These are phyloP conservation scores for Drosophila meridiana DNA, from an alignment of 2,888 invertebrate genomes.

Conservation along the genomic window DNA sequence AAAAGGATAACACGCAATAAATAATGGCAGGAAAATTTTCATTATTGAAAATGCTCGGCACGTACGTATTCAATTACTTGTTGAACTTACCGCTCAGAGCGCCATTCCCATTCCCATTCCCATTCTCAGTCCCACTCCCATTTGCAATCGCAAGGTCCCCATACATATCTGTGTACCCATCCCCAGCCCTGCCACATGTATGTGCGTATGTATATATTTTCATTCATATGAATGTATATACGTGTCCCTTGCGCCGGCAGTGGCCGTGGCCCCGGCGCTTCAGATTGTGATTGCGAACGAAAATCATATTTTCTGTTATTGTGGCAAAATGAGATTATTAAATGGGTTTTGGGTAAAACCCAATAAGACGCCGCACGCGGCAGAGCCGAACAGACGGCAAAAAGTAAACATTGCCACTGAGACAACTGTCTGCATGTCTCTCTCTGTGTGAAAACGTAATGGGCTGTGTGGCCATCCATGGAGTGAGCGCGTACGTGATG, in stretches of 20 bases:
- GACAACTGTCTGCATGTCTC: slow-evolving; percentile 63
- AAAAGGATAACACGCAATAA: slow-evolving; percentile 81
- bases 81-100: slow-evolving; percentile 75
- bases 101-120: slow-evolving; percentile 21
- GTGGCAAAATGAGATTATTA: slow-evolving; percentile 81
- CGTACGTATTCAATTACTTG: slow-evolving; percentile 84
- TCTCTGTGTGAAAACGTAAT: slow-evolving; percentile 65
- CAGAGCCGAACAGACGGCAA: slow-evolving; percentile 57
- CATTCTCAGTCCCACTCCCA: slow-evolving; percentile 2
- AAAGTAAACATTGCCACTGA: slow-evolving; percentile 74
- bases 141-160: slow-evolving; percentile 19
- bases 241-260: slow-evolving; percentile 23
- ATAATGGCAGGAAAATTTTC: slow-evolving; percentile 66
- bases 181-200: slow-evolving; percentile 8
- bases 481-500: slow-evolving; percentile 72
- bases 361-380: slow-evolving; percentile 70
- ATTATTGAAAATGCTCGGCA: slow-evolving; percentile 80
- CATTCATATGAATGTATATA: slow-evolving; percentile 2
- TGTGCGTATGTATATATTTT: slow-evolving; percentile 9
- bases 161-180: slow-evolving; percentile 10
- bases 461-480: slow-evolving; percentile 43
- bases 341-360: slow-evolving; percentile 80
- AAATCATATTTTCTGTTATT: slow-evolving; percentile 82
- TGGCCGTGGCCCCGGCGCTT: slow-evolving; percentile 51
- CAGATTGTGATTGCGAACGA: slow-evolving; percentile 63